Evolutionary conservation across 2,113 vertebrate genomes (phyloP), one percentile per base, ranked within the genome.

Genomic region (Cepphus grylle): DNA sequence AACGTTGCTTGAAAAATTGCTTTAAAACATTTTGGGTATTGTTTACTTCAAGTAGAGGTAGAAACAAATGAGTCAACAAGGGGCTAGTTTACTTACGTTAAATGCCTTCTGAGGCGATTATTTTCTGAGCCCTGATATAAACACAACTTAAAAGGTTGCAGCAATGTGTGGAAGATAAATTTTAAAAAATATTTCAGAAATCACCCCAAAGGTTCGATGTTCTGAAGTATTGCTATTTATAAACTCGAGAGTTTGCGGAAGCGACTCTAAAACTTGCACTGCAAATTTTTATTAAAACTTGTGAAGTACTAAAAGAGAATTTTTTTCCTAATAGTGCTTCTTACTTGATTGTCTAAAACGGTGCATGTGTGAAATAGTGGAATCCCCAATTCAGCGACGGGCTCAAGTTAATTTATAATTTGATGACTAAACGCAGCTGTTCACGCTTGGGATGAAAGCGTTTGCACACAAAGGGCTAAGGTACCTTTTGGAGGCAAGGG

Each of bases 321-420:
- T 18, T 45, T 6, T 26, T 17, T 22, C 13, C 34, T 45, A 13
- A 5, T 18, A 23, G 23, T 9, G 10, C 40, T 50, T 42, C 15
- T 73, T n/a, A 10, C 3, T 45, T 32, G 26, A 11, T 23, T 59
- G 32, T 61, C 73, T 43, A 38, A 71, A 73, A n/a, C 0, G 4
- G 8, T 47, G 15, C 17, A 34, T 5, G 32, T 4, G 4, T 49
- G 45, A 18, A 72, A 13, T n/a, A 43, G 20, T 3, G 38, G 34
- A 36, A 19, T 65, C 6, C 34, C 7, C 22, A 22, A 0, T 11
- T 47, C 9, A 49, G 59, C 10, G 4, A 26, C 38, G n/a, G 3
- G 6, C 6, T 61, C 10, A 9, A 26, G n/a, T 12, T 30, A 12
- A 19, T 22, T 30, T 18, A 8, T 34, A 4, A 25, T 74, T 13